These are phyloP conservation scores for Eurystomus gularis DNA, from an alignment of 2,113 vertebrate species.

Conservation along the genomic window DNA sequence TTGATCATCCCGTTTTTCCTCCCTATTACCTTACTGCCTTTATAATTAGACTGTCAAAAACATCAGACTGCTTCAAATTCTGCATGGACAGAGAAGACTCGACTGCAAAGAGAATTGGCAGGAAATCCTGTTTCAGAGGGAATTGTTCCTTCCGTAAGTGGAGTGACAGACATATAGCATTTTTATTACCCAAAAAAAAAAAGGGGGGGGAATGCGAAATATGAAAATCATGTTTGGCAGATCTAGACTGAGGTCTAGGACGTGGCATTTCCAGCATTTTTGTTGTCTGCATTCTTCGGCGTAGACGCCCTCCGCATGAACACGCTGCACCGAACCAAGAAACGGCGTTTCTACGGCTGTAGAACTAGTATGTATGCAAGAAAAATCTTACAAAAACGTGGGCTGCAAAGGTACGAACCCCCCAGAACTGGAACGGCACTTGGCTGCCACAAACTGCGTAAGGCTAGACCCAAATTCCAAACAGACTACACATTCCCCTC, in stretches of 20 bases:
- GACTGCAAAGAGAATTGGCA: background rate
- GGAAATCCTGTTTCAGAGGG: conserved; percentile 21
- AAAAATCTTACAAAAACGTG: background rate
- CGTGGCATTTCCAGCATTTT: conserved; percentile 33
- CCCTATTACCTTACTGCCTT: background rate
- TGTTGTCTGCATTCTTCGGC: conserved; percentile 38
- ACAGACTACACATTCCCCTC: conserved; percentile 10
- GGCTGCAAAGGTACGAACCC: background rate
- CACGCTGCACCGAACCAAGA: background rate
- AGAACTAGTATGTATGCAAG: background rate
- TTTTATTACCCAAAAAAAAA: background rate
- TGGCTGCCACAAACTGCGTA: conserved; percentile 16
- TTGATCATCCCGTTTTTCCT: background rate
- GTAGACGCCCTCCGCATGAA: background rate
- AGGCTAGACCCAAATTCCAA: conserved; percentile 47
- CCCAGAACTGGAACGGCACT: conserved; percentile 14
- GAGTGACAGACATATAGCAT: background rate
- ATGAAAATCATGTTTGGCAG: conserved; percentile 52
- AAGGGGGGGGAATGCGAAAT: background rate
- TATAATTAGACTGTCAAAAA: background rate
- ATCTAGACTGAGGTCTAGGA: conserved; percentile 6
- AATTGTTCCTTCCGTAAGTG: background rate
- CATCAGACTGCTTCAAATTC: background rate
- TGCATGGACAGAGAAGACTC: background rate
- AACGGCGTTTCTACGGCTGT: background rate